phyloP scores from a whole-genome alignment of 2,888 invertebrate genomes.

The Dicyrtoma fusca region DNA sequence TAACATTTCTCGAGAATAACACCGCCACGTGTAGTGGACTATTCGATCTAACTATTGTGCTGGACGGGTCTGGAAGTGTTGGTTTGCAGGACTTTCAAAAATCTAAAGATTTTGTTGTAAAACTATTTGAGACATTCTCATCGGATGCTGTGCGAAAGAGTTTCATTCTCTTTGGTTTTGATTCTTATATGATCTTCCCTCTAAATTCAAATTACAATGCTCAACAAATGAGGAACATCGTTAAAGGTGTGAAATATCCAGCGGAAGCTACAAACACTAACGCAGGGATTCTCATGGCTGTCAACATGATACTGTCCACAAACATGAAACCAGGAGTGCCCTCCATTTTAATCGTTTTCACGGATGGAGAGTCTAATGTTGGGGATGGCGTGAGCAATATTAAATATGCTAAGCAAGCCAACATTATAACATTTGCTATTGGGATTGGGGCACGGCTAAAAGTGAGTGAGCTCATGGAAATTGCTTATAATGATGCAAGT shows the following conservation, averaged over 20 bases:
- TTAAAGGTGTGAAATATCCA: neutral
- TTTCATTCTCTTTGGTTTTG: conserved; percentile 7
- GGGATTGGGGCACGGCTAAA: conserved; percentile 17
- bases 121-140: conserved; percentile 1
- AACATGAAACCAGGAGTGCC: conserved; percentile 1
- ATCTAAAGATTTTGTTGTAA: conserved; percentile 16
- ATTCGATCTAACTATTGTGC: conserved; percentile 41
- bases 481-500: conserved; percentile 16
- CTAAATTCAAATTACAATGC: neutral
- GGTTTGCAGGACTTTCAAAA: conserved; percentile 12
- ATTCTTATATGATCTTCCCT: neutral
- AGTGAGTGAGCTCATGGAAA: conserved; percentile 7
- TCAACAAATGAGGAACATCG: neutral
- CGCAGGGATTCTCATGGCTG: conserved; percentile 13
- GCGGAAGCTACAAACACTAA: conserved; percentile 11
- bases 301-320: conserved; percentile 7
- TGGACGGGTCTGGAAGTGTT: conserved; percentile 47
- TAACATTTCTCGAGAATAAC: conserved; percentile 13
- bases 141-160: neutral
- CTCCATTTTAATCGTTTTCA: conserved; percentile 10
- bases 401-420: conserved; percentile 1
- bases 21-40: conserved; percentile 33
- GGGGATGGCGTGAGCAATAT: conserved; percentile 22
- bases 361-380: conserved; percentile 28
- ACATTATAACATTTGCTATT: conserved; percentile 15